Base-by-base conservation (phyloP, 2,113 vertebrate species). In the Regulus satrapa region DNA sequence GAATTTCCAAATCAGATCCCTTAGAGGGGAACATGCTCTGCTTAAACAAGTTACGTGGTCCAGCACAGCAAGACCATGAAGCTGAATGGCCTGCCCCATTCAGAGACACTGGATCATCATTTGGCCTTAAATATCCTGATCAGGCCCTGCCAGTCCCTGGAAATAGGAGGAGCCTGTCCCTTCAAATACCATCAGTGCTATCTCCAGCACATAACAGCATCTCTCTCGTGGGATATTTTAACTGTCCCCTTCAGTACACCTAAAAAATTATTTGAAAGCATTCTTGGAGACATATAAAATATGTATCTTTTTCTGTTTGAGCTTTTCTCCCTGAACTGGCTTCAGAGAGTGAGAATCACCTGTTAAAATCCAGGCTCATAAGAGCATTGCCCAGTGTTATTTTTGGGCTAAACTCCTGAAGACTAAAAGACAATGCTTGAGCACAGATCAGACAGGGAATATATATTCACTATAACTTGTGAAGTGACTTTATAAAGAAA, bases 1-100 rank as follows among this genome's bases (percentile, higher is more conserved):
- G 31, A 46, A 75, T 48, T 74, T 46, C 34, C 34, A 54, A 9
- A 78, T 28, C 58, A 46, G 18, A 51, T 49, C 46, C 31, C 28
- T 72, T 38, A 58, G 20, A 67, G 8, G 38, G 8, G 19, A 3
- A 63, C 15, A 31, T 0, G 0, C 7, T 32, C n/a, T 75, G 12
- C 34, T 41, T 15, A 49, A 61, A 82, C 55, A 74, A 43, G 20
- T n/a, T n/a, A 25, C 1, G 6, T n/a, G 56, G 29, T 66, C n/a
- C 55, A 48, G 31, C 41, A 45, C 43, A 83, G 69, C 21, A 85
- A 29, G 41, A 8, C 5, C 2, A 31, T 51, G 40, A 52, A 74
- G 51, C 15, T 46, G 46, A 88, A 23, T 8, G 7, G 40, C 32
- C 55, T 54, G 32, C 17, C 2, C 1, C 18, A 13, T 31, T 14